Evolutionary conservation across 2,113 vertebrate genomes (phyloP).

Genomic region (Clarias macrocephalus): DNA sequence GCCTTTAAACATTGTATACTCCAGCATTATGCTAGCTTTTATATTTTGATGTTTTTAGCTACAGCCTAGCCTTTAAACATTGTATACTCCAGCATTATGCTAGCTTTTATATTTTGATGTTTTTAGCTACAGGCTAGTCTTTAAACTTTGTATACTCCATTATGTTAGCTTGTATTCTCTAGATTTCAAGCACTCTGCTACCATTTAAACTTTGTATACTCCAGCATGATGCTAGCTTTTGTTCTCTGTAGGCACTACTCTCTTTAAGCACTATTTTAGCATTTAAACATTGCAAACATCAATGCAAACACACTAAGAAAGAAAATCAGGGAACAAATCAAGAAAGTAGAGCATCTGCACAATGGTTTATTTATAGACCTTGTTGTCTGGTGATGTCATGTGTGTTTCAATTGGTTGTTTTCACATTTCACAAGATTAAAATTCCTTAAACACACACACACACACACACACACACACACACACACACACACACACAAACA

Average conservation of each 20-base stretch:
- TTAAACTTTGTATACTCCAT: background rate
- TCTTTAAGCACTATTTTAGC: background rate
- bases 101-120: background rate
- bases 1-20: background rate
- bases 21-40: background rate
- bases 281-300: background rate
- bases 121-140: background rate
- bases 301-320: background rate
- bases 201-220: background rate
- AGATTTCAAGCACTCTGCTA: background rate
- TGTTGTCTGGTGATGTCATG: background rate
- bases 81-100: background rate
- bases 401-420: background rate
- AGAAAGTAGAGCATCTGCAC: slow-evolving; percentile 18
- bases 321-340: background rate
- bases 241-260: background rate
- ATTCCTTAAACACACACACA: background rate
- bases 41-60: background rate
- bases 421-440: background rate
- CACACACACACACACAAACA: background rate
- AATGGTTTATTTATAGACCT: slow-evolving; percentile 17
- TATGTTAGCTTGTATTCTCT: background rate
- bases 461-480: background rate
- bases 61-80: background rate
- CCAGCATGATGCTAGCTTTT: background rate